These are phyloP conservation scores for Drosophila tropicalis DNA, from an alignment of 1,140 invertebrate species.

Conservation along the genomic window DNA sequence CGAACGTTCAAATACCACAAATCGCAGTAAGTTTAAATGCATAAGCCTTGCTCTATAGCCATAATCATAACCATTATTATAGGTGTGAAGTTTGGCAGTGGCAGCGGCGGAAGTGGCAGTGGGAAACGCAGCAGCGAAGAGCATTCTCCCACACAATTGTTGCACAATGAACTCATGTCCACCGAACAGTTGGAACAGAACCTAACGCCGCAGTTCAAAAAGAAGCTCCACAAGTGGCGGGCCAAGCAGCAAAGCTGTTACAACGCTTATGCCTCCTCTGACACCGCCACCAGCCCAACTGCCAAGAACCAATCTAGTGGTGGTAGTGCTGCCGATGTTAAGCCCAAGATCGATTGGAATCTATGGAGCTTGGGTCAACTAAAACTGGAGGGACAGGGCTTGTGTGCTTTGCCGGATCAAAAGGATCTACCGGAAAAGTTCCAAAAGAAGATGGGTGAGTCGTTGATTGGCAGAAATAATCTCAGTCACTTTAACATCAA, in stretches of 20 bases:
- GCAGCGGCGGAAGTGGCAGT: conserved; percentile 69
- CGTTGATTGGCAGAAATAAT: neutral
- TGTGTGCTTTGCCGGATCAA: conserved; percentile 84
- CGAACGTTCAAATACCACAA: conserved; percentile 83
- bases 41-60: no score
- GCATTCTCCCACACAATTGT: conserved; percentile 64
- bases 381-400: conserved; percentile 81
- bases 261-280: conserved; percentile 57
- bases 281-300: conserved; percentile 69
- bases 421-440: conserved; percentile 88
- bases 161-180: conserved; percentile 62
- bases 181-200: conserved; percentile 86
- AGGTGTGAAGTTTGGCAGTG: conserved; percentile 58
- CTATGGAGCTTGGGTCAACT: conserved; percentile 85
- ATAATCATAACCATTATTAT: neutral
- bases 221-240: conserved; percentile 94
- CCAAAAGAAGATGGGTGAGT: conserved; percentile 86
- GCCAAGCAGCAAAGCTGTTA: conserved; percentile 85
- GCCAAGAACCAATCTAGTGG: conserved; percentile 80
- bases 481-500: neutral
- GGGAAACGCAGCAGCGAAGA: conserved; percentile 70
- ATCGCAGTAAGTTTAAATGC: conserved; percentile 58
- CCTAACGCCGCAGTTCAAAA: conserved; percentile 90
- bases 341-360: conserved; percentile 88
- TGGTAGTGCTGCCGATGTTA: conserved; percentile 42